phyloP scores from a whole-genome alignment of 1,140 invertebrate genomes.

The Diorhabda sublineata region DNA sequence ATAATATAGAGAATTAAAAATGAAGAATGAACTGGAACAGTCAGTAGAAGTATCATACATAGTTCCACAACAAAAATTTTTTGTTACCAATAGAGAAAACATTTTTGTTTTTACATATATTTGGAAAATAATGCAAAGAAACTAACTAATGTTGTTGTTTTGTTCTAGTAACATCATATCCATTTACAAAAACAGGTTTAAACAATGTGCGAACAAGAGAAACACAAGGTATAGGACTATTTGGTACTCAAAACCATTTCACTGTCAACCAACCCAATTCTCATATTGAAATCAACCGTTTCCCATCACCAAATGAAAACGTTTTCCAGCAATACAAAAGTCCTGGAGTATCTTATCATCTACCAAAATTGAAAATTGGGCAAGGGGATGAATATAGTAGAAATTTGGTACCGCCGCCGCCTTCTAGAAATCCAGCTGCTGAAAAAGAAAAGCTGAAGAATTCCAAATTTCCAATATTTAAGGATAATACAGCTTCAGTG shows the following conservation, averaged over 20 bases:
- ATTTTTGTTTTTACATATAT: no score
- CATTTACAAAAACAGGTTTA: constrained; percentile 4
- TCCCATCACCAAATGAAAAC: background rate
- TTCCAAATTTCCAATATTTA: constrained; percentile 13
- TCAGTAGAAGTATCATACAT: no score
- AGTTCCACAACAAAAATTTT: no score
- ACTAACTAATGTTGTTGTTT: background rate
- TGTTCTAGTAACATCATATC: constrained; percentile 5
- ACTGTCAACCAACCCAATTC: constrained; percentile 17
- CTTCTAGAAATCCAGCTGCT: constrained; percentile 22
- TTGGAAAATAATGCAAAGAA: no score
- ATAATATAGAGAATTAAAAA: no score
- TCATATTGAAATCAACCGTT: constrained; percentile 9
- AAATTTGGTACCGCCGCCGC: constrained; percentile 38
- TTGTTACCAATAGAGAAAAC: no score
- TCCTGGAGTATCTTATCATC: background rate
- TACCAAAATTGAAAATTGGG: constrained; percentile 3
- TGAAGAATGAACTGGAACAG: no score
- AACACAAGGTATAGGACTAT: constrained; percentile 7
- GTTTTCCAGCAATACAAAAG: constrained; percentile 9
- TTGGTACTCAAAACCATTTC: constrained; percentile 14
- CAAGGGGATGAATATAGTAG: constrained; percentile 40
- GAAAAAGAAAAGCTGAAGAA: constrained; percentile 28
- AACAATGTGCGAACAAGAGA: constrained; percentile 8
- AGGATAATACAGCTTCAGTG: constrained; percentile 13